phyloP scores from a whole-genome alignment of 2,888 invertebrate genomes.

The Terebella lapidaria region DNA sequence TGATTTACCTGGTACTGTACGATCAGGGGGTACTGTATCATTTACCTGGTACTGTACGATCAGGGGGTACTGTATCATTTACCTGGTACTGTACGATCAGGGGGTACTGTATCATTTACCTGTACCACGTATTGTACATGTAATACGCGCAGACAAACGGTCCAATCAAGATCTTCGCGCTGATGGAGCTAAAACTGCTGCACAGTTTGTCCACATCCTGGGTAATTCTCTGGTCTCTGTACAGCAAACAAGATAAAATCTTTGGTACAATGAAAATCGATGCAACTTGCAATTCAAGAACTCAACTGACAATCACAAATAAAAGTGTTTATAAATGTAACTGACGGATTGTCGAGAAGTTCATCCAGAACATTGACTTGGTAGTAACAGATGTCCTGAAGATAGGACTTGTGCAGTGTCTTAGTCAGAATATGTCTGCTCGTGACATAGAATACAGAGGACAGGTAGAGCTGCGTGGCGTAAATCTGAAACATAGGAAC shows the following conservation, averaged over 20 bases:
- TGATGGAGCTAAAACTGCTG: slow-evolving; percentile 52
- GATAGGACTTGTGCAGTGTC: slow-evolving; percentile 56
- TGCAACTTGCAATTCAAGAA: too few relatives aligned
- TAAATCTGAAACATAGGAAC: slow-evolving; percentile 47
- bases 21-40: too few relatives aligned
- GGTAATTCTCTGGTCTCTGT: slow-evolving; percentile 59
- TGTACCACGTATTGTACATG: slow-evolving; percentile 55
- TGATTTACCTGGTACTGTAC: too few relatives aligned
- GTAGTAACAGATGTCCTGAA: slow-evolving; percentile 57
- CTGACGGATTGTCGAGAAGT: slow-evolving; percentile 58
- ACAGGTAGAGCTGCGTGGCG: slow-evolving; percentile 52
- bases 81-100: too few relatives aligned
- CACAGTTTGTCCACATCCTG: slow-evolving; percentile 58
- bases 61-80: too few relatives aligned
- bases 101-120: slow-evolving; percentile 49
- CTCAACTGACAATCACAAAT: too few relatives aligned
- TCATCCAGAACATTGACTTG: slow-evolving; percentile 53
- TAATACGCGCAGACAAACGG: slow-evolving; percentile 60
- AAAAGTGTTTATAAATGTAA: too few relatives aligned
- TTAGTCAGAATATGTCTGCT: slow-evolving; percentile 56
- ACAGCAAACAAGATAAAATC: slow-evolving; percentile 25
- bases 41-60: too few relatives aligned
- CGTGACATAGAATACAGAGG: slow-evolving; percentile 55
- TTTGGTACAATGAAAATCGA: too few relatives aligned
- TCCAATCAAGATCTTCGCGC: slow-evolving; percentile 52